Evolutionary conservation across 1,140 invertebrate species (phyloP).

Genomic region (Megalopta genalis): DNA sequence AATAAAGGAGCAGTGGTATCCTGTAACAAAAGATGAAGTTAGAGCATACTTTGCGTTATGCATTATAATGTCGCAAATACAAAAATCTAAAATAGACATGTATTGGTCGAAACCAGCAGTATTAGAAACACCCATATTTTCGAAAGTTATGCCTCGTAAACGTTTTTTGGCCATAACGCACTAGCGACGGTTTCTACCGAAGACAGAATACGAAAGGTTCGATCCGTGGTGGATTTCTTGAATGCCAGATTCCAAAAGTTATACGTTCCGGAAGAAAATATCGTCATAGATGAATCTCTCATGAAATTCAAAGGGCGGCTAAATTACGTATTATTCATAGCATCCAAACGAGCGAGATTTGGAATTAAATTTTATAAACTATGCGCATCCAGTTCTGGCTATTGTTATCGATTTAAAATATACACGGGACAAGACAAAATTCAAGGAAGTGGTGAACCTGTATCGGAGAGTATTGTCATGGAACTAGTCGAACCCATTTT

Average conservation of each 20-base stretch:
- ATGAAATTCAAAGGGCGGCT: slow-evolving; percentile 55
- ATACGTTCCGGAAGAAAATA: slow-evolving; percentile 34
- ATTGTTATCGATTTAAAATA: no score
- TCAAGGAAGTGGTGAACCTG: slow-evolving; percentile 2
- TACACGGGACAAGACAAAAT: slow-evolving; percentile 26
- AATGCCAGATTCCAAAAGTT: slow-evolving; percentile 40
- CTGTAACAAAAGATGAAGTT: not conserved
- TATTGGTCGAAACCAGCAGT: slow-evolving; percentile 31
- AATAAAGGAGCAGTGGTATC: not conserved
- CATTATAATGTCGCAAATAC: slow-evolving; percentile 18
- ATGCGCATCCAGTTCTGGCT: slow-evolving; percentile 44
- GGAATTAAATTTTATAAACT: no score
- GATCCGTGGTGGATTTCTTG: no score
- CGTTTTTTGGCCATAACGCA: no score
- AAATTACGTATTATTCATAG: no score
- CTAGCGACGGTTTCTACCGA: no score
- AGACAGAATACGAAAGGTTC: no score
- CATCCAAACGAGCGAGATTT: no score
- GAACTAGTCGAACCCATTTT: not conserved
- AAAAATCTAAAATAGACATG: slow-evolving; percentile 37
- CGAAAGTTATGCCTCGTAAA: no score
- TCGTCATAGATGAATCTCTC: slow-evolving; percentile 45
- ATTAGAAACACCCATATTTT: slow-evolving; percentile 17
- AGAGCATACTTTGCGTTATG: not conserved
- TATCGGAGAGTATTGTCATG: not conserved